Evolutionary conservation across 2,888 invertebrate species (phyloP), one percentile per base, ranked within the genome.

Genomic region (Caenorhabditis sp.): DNA sequence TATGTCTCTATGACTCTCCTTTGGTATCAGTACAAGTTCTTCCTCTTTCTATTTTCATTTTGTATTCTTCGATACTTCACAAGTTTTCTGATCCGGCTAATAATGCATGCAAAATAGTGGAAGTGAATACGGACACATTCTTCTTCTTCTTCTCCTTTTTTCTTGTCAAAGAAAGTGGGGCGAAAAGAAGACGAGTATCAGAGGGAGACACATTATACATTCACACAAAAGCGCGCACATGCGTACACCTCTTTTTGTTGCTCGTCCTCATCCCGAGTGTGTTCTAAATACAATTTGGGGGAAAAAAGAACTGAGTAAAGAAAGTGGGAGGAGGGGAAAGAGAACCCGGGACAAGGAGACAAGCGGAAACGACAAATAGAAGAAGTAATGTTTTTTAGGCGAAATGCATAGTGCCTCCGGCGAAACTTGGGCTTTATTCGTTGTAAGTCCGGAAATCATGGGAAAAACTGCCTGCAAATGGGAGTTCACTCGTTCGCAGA

Each of bases 341-440:
- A 64, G 40, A 69, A 70, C 70, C 56, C 28, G 50, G 40, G 60
- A 69, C 56, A 62, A 77, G 68, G 53, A 70, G 70, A 79, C 51
- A 65, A 70, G 64, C 78, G 65, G 60, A 69, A 69, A 77, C 64
- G 47, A 69, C 69, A 69, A 69, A 78, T 70, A 79, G 65, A 79
- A 79, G 65, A 79, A 79, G 70, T 70, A 67, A 65, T 67, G 70
- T 79, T 79, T 78, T 78, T 70, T 71, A 64, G 69, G 50, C 51
- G 78, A 78, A 76, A 76, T 58, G 61, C 67, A 61, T 55, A 67
- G 61, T 76, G 67, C 76, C 76, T 22, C 61, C 76, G 76, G 76
- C 76, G 51, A 67, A 76, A 67, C 74, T 65, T 65, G 50, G 74
- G n/a, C 24, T 11, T 32, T 50, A 72, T 72, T 67, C 67, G 53